These are phyloP conservation scores for Galaxea fascicularis DNA, from an alignment of 92 coral and sea anemone species.

Conservation along the genomic window DNA sequence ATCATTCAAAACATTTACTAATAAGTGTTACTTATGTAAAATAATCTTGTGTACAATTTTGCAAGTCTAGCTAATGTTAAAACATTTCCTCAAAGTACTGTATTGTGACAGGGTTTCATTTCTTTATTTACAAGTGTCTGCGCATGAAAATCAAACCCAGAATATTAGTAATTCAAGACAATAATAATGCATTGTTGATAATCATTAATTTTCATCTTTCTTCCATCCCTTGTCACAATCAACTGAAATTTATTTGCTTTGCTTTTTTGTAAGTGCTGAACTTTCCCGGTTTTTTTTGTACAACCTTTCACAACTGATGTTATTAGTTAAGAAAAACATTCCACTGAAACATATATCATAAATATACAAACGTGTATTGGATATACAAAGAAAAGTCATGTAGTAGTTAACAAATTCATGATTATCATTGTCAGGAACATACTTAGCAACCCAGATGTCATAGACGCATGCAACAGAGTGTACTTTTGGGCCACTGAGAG, in stretches of 20 bases:
- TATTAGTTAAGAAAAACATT: background rate
- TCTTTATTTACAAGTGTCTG: background rate
- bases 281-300: too few species aligned
- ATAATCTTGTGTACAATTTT: too few species aligned
- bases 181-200: background rate
- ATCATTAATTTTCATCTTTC: background rate
- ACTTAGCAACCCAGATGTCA: background rate
- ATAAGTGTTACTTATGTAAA: too few species aligned
- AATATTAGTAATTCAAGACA: background rate
- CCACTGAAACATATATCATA: background rate
- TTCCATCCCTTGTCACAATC: background rate
- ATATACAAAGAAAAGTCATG: too few species aligned
- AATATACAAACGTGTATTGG: background rate
- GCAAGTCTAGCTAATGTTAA: background rate
- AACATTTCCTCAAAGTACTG: background rate
- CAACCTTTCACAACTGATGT: too few species aligned
- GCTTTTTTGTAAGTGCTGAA: too few species aligned
- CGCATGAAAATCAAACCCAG: background rate
- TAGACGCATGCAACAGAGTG: background rate
- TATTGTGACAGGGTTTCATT: background rate
- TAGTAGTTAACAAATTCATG: background rate
- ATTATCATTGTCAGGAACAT: background rate
- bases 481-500: background rate
- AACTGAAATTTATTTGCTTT: too few species aligned
- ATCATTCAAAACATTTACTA: too few species aligned